These are phyloP conservation scores for Notiomystis cincta DNA, from an alignment of 2,113 vertebrate genomes.

Conservation along the genomic window DNA sequence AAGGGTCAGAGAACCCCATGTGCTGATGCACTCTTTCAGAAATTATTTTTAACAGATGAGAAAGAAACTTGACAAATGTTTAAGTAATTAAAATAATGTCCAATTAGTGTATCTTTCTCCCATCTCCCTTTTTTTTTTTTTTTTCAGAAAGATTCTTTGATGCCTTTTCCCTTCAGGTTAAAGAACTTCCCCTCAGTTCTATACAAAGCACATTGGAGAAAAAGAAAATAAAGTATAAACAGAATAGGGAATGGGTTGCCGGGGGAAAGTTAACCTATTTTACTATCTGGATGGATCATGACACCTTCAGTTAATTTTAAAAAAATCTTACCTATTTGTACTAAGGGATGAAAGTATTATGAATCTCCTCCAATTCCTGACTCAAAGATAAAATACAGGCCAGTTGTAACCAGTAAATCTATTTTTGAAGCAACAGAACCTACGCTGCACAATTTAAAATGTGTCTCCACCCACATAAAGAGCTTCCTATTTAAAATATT, in stretches of 20 bases:
- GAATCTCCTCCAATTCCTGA: not conserved
- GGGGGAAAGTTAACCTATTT: not conserved
- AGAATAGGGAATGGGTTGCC: conserved; percentile 16
- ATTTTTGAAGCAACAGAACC: not conserved
- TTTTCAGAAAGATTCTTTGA: not conserved
- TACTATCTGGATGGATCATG: not conserved
- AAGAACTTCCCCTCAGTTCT: not conserved
- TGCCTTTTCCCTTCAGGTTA: conserved; percentile 4
- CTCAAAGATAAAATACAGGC: not conserved
- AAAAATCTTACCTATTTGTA: not conserved
- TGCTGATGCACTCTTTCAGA: not conserved
- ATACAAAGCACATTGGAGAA: not conserved
- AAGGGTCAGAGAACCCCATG: not conserved
- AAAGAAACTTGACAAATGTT: not conserved
- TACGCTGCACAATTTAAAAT: not conserved
- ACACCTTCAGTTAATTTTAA: not conserved
- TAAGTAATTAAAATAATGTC: conserved; percentile 13
- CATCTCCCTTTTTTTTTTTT: not conserved
- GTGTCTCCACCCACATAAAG: not conserved
- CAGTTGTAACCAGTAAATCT: not conserved
- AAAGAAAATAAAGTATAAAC: conserved; percentile 10
- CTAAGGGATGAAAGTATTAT: not conserved
- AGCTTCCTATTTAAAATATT: not conserved
- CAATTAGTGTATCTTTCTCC: not conserved
- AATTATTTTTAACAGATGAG: not conserved